Base-by-base conservation (phyloP, 2,113 vertebrate species). In the Elephas maximus region DNA sequence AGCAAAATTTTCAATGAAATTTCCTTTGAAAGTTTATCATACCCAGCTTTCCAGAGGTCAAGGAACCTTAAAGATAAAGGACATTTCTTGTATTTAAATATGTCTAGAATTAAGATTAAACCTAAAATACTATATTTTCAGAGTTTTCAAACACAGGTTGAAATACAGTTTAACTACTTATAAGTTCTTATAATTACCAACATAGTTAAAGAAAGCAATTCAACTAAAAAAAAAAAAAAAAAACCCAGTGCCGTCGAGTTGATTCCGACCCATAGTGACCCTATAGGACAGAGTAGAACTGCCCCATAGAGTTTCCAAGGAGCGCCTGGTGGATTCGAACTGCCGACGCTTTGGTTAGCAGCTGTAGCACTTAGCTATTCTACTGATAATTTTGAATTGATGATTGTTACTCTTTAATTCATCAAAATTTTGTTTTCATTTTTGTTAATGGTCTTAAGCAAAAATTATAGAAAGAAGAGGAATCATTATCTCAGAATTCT, bases 141-240 rank as follows among this genome's bases (percentile, higher is more conserved):
- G n/a, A 62, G 44, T 57, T 76, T 86, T 20, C 8, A 83, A 5
- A 57, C 62, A 71, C 7, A 62, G 73, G 8, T 53, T 77, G 51
- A 88, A 88, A 81, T 85, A 86, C 81, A 57, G 53, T 48, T 33
- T 33, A 86, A n/a, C 20, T 81, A 3, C 4, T 65, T 80, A 14
- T 63, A 79, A 41, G 0, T 81, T 93, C 96, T 92, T 53, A 92
- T 93, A 88, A 85, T 85, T 77, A 77, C 0, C 84, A 48, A 45
- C 4, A 74, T 63, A 93, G 51, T 44, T 90, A 45, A 94, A 89
- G 11, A 14, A 63, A 89, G 44, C 62, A 94, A 41, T 21, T 76
- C 6, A 85, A 4, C 1, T 44, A 77, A 41, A 37, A 37, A 37
- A 37, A 37, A 37, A 2, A 37, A 37, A 37, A 2, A 37, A 37